Conservation (phyloP, 2,113 vertebrate genomes). For the Gobius niger region DNA sequence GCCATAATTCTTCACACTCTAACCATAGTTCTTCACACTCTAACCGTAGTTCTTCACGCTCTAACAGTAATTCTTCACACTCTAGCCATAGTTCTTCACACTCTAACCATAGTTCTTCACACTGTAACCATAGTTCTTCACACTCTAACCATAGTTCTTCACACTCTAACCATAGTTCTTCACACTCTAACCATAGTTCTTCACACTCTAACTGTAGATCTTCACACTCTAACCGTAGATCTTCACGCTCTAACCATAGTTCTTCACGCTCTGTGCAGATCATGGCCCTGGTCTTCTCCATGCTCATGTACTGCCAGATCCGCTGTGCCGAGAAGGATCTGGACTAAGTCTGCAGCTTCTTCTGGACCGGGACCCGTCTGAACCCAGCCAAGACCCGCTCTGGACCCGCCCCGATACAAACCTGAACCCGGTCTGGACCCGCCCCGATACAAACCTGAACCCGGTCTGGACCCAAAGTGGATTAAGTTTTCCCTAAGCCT, state of each 20-base stretch:
- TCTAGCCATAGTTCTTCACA: too few species aligned
- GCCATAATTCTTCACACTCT: too few species aligned
- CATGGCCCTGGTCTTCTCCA: constrained; percentile 81
- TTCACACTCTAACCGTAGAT: neutral
- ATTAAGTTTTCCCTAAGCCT: too few species aligned
- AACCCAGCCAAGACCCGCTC: neutral
- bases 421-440: neutral
- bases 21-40: too few species aligned
- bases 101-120: too few species aligned
- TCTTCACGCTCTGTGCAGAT: constrained; percentile 59
- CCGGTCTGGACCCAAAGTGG: too few species aligned
- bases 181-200: too few species aligned
- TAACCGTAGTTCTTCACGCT: neutral
- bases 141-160: too few species aligned
- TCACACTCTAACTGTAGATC: neutral
- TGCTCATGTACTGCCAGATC: constrained; percentile 86
- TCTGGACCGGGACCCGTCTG: neutral
- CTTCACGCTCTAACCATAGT: too few species aligned
- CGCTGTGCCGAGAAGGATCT: constrained; percentile 77
- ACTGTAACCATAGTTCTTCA: neutral
- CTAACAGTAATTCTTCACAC: too few species aligned
- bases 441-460: too few species aligned
- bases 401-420: neutral
- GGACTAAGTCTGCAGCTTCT: constrained; percentile 60
- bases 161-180: too few species aligned